These are phyloP conservation scores for Manacus vitellinus DNA, from an alignment of 2,113 vertebrate genomes.

Conservation along the genomic window DNA sequence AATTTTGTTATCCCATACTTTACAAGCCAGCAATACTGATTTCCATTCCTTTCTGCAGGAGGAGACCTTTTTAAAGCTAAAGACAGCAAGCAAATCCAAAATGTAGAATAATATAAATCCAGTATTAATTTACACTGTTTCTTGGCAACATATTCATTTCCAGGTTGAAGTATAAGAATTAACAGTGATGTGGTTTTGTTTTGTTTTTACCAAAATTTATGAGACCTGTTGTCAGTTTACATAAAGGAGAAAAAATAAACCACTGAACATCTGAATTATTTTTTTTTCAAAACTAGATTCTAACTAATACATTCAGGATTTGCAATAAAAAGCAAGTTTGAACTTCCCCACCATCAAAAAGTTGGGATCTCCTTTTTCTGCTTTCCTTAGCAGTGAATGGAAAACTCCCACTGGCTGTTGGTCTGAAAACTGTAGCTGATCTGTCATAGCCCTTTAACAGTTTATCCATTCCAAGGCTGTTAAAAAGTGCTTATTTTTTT, in stretches of 20 bases:
- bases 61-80: neutral
- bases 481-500: neutral
- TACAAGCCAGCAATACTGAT: neutral
- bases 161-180: neutral
- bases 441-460: neutral
- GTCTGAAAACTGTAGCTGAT: slow-evolving; percentile 4
- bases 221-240: neutral
- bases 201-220: neutral
- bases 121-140: neutral
- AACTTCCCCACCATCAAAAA: neutral
- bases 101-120: neutral
- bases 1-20: neutral
- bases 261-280: neutral
- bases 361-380: neutral
- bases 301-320: neutral
- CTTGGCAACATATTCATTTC: neutral
- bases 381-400: neutral
- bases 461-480: neutral
- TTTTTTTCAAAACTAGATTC: neutral
- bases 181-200: neutral
- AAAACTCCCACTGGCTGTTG: neutral
- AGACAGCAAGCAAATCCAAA: neutral
- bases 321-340: neutral
- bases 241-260: neutral
- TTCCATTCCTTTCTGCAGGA: neutral